Evolutionary conservation across 1,140 invertebrate species (phyloP).

Genomic region (Varroa destructor): DNA sequence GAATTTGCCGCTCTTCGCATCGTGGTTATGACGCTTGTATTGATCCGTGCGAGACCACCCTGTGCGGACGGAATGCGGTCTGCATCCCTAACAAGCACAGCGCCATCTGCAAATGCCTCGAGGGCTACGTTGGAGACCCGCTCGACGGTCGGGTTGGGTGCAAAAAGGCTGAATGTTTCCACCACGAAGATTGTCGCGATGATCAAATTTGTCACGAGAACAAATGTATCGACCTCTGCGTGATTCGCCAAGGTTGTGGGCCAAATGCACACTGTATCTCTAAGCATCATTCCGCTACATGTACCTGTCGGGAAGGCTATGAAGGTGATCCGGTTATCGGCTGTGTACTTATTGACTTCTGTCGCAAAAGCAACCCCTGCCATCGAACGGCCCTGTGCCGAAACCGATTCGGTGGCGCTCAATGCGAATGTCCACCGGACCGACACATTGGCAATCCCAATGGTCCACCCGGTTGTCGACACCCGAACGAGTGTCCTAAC

Average conservation of each 20-base stretch:
- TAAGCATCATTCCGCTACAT: constrained; percentile 58
- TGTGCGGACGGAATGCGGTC: constrained; percentile 63
- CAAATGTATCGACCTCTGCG: constrained; percentile 36
- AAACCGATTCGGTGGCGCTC: constrained; percentile 64
- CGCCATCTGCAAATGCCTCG: constrained; percentile 58
- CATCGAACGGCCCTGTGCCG: constrained; percentile 63
- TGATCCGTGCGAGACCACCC: constrained; percentile 43
- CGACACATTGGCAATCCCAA: constrained; percentile 72
- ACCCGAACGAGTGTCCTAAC: constrained; percentile 36
- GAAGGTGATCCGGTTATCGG: constrained; percentile 57
- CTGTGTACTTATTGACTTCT: constrained; percentile 63
- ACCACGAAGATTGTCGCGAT: constrained; percentile 33
- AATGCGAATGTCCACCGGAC: constrained; percentile 59
- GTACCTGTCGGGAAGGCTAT: constrained; percentile 69
- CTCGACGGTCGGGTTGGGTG: constrained; percentile 41
- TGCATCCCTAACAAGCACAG: constrained; percentile 56
- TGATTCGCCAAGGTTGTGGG: constrained; percentile 31
- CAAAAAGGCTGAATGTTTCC: constrained; percentile 34
- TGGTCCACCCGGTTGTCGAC: constrained; percentile 54
- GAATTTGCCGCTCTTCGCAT: constrained; percentile 62
- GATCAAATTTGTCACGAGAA: constrained; percentile 36
- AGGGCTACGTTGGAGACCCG: constrained; percentile 63
- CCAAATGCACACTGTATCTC: constrained; percentile 45
- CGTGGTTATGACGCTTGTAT: constrained; percentile 53
- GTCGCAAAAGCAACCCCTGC: constrained; percentile 53